Percentiles rank a stretch among this genome's conserved stretches.
These are phyloP conservation scores for Pterocles burchelli DNA, from an alignment of 2,113 vertebrate genomes.

Conservation along the genomic window DNA sequence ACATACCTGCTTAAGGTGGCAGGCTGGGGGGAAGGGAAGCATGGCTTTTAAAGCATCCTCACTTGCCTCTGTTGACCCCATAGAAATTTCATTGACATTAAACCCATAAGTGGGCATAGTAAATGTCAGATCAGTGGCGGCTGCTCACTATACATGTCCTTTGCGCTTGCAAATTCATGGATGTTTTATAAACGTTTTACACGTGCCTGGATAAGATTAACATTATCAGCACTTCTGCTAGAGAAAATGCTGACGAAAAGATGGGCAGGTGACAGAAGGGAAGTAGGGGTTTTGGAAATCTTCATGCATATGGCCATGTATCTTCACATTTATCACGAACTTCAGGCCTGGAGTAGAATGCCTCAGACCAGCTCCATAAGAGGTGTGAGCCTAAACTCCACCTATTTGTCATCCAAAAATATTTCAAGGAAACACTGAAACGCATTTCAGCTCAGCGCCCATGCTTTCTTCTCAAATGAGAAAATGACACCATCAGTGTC, in stretches of 20 bases:
- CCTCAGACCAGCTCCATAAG: background rate
- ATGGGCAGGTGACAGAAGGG: background rate
- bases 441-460: background rate
- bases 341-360: background rate
- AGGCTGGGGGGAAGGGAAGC: background rate
- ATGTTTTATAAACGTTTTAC: background rate
- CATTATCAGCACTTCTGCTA: background rate
- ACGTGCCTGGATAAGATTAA: background rate
- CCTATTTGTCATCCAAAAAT: background rate
- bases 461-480: background rate
- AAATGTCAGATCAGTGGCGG: background rate
- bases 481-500: background rate
- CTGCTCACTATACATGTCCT: background rate
- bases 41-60: background rate
- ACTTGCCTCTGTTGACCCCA: background rate
- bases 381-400: background rate
- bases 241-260: background rate
- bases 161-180: background rate
- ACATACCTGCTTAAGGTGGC: background rate
- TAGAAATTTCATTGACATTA: background rate
- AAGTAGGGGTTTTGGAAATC: background rate
- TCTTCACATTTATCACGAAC: background rate
- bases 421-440: background rate
- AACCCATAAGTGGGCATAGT: background rate
- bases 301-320: background rate